Base-by-base conservation (phyloP, 1,140 invertebrate species). In the Nautilus pompilius region DNA sequence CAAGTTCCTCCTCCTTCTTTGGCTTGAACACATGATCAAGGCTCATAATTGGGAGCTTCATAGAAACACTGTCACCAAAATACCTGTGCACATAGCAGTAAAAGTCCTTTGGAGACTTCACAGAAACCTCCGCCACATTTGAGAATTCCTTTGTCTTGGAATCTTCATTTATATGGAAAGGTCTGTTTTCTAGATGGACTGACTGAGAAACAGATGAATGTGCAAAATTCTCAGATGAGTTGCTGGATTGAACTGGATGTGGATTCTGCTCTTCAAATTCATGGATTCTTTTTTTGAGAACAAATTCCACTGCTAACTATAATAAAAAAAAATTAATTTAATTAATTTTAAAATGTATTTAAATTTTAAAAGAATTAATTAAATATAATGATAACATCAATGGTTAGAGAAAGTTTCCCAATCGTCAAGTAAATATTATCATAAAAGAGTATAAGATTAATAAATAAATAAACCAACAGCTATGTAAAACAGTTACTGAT, bases 1-100 rank as follows among this genome's bases (percentile, higher is more conserved):
- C 55, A 26, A 59, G 60, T 34, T 67, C 58, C n/a, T 71, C 66
- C 26, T 49, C 66, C 30, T 66, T 65, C n/a, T 67, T 55, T 53
- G 58, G 60, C 34, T 60, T 60, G 46, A 69, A 75, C 41, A 77
- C 68, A 29, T 59, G 58, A 24, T 55, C 53, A 49, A 60, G 20
- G 20, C 68, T 71, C 13, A 71, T 62, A 58, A 64, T 36, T 28
- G 76, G 75, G 4, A 82, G 58, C 29, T 66, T 65, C 17, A 70
- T 60, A 5, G 73, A 59, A 29, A 83, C 61, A 59, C 69, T 68
- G 57, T 82, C 81, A 34, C 81, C 81, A 74, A 82, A 82, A 66
- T 74, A 76, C 45, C 77, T 73, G 36, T 70, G 74, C 58, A 81
- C 68, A 55, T 80, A 68, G 49, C 28, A 60, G 59, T 80, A 81